Percentiles rank a stretch among this genome's conserved stretches.
Conservation (phyloP, 2,888 invertebrate genomes). For the Cephus rjabovi region DNA sequence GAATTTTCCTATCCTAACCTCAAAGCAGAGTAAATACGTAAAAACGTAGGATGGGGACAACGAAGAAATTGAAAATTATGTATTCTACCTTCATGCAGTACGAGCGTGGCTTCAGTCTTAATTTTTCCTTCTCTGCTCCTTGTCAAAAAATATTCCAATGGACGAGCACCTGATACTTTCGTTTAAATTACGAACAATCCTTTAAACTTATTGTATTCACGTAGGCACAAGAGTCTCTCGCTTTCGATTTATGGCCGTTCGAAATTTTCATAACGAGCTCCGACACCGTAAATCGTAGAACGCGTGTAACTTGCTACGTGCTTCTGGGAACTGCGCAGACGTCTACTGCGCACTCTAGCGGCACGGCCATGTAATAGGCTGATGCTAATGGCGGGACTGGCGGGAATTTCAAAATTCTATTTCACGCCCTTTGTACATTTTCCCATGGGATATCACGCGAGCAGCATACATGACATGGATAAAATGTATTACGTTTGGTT, state of each 20-base stretch:
- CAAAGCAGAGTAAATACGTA: neutral
- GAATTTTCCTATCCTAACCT: neutral
- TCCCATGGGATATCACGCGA: no score
- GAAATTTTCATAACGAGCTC: neutral
- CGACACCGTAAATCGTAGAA: neutral
- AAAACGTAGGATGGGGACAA: neutral
- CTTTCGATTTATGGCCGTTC: neutral
- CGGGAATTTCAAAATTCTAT: no score
- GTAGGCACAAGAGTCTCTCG: no score
- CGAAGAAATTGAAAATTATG: neutral
- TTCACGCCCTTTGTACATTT: no score
- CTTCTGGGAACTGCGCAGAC: no score
- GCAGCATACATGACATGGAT: no score
- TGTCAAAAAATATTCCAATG: neutral
- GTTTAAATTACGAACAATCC: neutral
- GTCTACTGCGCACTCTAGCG: no score
- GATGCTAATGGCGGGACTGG: no score
- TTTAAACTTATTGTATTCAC: neutral
- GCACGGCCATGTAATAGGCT: no score
- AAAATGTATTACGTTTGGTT: no score
- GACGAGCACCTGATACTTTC: neutral
- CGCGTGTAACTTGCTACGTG: no score
- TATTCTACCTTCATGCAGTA: neutral
- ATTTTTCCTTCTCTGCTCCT: neutral
- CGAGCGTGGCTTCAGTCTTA: neutral